Evolutionary conservation across 30 jellyfish, hydroid and myxozoan species (phyloP), one percentile per base, ranked within the genome.

Genomic region (Hydractinia echinata): DNA sequence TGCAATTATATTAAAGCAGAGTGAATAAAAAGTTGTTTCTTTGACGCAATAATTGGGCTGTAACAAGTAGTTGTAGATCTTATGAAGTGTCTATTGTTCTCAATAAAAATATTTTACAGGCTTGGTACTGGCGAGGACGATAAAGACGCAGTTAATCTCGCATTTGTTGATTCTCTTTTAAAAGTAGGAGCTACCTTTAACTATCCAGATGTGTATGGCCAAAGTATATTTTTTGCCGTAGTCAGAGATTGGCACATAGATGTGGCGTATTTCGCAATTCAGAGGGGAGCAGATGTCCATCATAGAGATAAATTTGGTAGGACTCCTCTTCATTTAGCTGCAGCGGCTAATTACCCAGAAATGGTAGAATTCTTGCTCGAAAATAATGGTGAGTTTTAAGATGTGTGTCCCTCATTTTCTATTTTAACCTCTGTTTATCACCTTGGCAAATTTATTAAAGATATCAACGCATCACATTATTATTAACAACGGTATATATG

Each of bases 311-410:
- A 64, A 4, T 90, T 21, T 86, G 97, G 97, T 20, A 61, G 97
- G 62, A 90, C 97, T 6, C 97, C 97, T 15, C 60, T 90, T 4
- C 97, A 90, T 70, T 84, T 90, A 39, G 97, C 97, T 8, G 97
- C 97, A 5, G 97, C 97, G 6, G 86, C 79, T 55, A 74, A 85
- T 51, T 85, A 90, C 60, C 90, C 94, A 4, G 84, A 76, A 44
- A 90, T 90, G 95, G 55, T 90, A 11, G 89, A 82, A 73, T 82
- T 76, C 54, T 89, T 90, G 49, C 76, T 86, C 10, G 54, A 67
- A 21, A 76, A 90, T 62, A 88, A 92, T 18, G 97, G 97, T 90
- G 83, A 10, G 89, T 66, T 8, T 11, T 0, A 6, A 7, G 10
- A 0, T 64, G 74, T 13, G 39, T 11, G 69, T 58, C 69, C 19